Percentiles rank a stretch among this genome's conserved stretches.
phyloP scores from a whole-genome alignment of 1,140 invertebrate species.

The Maniola jurtina region DNA sequence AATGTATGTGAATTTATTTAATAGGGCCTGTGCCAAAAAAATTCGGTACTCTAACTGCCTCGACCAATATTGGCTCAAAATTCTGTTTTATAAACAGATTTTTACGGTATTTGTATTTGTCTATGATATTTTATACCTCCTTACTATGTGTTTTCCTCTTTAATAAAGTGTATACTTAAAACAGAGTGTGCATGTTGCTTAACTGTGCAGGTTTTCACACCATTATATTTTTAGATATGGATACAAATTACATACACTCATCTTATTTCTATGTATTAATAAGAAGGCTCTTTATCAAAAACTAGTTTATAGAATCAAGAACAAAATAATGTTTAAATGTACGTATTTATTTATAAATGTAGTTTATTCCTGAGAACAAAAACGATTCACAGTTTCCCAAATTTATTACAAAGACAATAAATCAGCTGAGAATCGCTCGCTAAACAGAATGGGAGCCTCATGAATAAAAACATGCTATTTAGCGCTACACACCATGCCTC shows the following conservation, averaged over 20 bases:
- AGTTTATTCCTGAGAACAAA: conserved; percentile 29
- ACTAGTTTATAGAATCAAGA: background rate
- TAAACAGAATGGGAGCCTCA: conserved; percentile 72
- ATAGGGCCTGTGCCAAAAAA: background rate
- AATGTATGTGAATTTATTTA: background rate
- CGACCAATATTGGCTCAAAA: background rate
- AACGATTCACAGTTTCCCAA: conserved; percentile 51
- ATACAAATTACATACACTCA: no score
- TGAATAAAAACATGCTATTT: conserved; percentile 79
- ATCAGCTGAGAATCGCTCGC: conserved; percentile 70
- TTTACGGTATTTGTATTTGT: no score
- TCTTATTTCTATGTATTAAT: no score
- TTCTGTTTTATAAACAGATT: no score
- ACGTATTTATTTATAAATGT: background rate
- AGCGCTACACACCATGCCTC: conserved; percentile 65
- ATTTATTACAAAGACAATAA: conserved; percentile 73
- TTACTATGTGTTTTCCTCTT: no score
- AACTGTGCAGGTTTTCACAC: no score
- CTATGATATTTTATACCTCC: no score
- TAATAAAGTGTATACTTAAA: no score
- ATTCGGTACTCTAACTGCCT: background rate
- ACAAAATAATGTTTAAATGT: background rate
- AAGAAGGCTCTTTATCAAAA: no score
- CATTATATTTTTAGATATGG: no score
- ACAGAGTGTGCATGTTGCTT: no score